Evolutionary conservation across 2,888 invertebrate genomes (phyloP), one percentile per base, ranked within the genome.

Genomic region (Tenthredo livida): DNA sequence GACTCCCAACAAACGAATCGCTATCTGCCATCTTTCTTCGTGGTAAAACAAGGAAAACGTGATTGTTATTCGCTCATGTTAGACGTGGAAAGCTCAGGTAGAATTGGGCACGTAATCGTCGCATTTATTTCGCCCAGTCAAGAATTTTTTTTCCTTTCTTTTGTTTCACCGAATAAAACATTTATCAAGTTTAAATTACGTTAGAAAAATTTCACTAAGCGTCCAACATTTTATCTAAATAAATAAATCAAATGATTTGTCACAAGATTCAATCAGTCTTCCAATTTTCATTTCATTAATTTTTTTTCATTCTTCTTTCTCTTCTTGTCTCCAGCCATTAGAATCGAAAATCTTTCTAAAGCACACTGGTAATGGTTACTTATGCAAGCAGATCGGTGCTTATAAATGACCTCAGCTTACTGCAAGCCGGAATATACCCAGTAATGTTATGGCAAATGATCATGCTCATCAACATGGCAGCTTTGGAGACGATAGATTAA

Each of bases 1-100:
- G 89, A 92, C 92, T 93, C 92, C 90, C 93, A 93, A 92, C 91
- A 88, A 85, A 86, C 86, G 85, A 82, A 82, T 85, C 85, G 47
- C 67, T 83, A 83, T 83, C 83, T 83, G 83, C 70, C 67, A 83
- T 83, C 83, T 83, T 67, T 29, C 65, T 47, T 83, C 47, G 43
- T 43, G 70, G 70, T 17, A 67, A 70, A 67, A 47, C 67, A 70
- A 67, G 50, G 37, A 67, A 67, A 83, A 70, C 83, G 83, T 83
- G 67, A 47, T 83, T 70, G 15, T 61, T 80, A 9, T 12, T 54
- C 25, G 58, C 21, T n/a, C 0, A 12, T 21, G 5, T 37, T 37
- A 50, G 21, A 80, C 58, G n/a, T 58, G 61, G 33, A 61, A 80
- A 80, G 33, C 80, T 80, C 61, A 43, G 10, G 7, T 80, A n/a